A percentile compares a stretch with the other conserved stretches of the same genome.
Conservation (phyloP, 2,888 invertebrate species). For the Lasioglossum marginatum region DNA sequence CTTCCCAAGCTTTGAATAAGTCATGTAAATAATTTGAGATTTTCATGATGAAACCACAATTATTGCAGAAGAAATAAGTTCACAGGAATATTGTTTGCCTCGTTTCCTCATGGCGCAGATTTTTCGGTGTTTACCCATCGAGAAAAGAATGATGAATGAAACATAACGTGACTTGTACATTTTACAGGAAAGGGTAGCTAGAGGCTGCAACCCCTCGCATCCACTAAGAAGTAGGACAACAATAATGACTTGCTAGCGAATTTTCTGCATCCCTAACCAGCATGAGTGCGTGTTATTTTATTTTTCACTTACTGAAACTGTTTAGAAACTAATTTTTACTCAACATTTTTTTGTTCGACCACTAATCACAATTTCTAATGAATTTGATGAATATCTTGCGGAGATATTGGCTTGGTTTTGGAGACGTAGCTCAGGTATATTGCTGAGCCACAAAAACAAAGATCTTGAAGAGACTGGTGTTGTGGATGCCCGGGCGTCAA, state of each 20-base stretch:
- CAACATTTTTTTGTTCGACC: background rate
- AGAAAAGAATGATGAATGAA: conserved; percentile 13
- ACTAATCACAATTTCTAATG: background rate
- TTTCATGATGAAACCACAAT: background rate
- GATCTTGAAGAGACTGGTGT: background rate
- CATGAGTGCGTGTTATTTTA: background rate
- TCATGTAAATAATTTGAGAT: background rate
- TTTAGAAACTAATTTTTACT: background rate
- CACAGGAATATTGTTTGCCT: background rate
- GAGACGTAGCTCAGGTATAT: background rate
- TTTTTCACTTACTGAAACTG: background rate
- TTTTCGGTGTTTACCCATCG: background rate
- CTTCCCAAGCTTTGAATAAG: background rate
- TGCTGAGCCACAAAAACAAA: background rate
- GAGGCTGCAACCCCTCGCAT: background rate
- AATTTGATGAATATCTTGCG: background rate
- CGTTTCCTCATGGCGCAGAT: background rate
- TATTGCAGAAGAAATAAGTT: background rate
- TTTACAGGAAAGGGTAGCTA: background rate
- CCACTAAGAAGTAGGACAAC: background rate
- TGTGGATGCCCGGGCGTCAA: conserved; percentile 28
- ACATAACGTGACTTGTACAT: conserved; percentile 3
- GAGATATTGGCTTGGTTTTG: background rate
- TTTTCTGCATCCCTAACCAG: background rate
- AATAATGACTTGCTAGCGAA: background rate